Conservation (phyloP, 2,797 vertebrate species). For the Muscicapa striata region DNA sequence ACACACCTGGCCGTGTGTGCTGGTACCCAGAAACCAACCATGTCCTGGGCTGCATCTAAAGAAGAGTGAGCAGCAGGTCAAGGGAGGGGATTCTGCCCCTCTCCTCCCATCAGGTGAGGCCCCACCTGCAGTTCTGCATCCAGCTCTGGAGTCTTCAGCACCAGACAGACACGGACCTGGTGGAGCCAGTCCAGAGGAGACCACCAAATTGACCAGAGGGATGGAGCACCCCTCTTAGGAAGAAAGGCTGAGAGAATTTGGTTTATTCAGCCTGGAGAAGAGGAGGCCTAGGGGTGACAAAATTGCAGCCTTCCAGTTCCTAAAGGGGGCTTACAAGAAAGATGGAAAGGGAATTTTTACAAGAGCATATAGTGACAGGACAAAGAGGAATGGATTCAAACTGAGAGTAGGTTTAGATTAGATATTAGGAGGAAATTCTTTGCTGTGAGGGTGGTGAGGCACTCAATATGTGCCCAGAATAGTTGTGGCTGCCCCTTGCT, state of each 20-base stretch:
- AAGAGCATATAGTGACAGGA: neutral
- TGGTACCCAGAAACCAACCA: neutral
- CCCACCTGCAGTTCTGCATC: neutral
- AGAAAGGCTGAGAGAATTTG: neutral
- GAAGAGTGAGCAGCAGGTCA: neutral
- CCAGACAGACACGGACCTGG: neutral
- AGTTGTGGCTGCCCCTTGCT: neutral
- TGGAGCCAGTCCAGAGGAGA: neutral
- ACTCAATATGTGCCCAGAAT: neutral
- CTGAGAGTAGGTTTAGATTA: neutral
- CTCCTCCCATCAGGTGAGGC: neutral
- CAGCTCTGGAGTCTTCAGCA: neutral
- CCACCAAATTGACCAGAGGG: neutral
- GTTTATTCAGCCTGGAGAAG: neutral
- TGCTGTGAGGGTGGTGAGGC: neutral
- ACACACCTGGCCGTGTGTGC: rapidly evolving
- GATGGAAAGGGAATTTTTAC: neutral
- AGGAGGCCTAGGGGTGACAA: neutral
- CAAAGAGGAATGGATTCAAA: neutral
- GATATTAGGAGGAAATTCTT: neutral
- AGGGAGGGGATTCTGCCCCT: neutral
- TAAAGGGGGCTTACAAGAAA: neutral
- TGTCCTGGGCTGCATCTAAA: neutral
- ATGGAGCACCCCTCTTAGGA: neutral
- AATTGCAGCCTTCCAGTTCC: neutral